Evolutionary conservation across 2,113 vertebrate species (phyloP).

Genomic region (Numida meleagris): DNA sequence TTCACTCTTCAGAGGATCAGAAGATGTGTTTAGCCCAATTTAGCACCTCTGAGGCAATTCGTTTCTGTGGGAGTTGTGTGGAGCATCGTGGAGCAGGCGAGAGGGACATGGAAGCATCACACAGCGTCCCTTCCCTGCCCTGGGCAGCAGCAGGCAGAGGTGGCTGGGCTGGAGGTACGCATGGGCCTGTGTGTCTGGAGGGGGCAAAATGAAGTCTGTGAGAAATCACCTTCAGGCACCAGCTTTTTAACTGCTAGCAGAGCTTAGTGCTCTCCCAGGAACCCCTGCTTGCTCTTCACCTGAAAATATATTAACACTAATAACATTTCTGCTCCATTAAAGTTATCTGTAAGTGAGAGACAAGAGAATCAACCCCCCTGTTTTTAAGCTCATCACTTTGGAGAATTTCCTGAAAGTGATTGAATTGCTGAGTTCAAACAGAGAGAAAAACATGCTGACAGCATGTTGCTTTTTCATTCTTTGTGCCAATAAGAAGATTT

Average conservation of each 20-base stretch:
- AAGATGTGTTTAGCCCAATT: not conserved
- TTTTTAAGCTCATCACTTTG: conserved; percentile 4
- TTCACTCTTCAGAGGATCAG: not conserved
- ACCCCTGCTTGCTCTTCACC: not conserved
- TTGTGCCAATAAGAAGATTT: conserved; percentile 9
- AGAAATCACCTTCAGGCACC: not conserved
- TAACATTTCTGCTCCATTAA: not conserved
- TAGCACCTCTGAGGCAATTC: accelerated
- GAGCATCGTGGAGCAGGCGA: not conserved
- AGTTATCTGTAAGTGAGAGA: conserved; percentile 27
- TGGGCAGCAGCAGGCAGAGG: not conserved
- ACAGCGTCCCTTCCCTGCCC: not conserved
- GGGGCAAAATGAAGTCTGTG: not conserved
- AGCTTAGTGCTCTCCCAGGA: not conserved
- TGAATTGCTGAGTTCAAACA: conserved; percentile 14
- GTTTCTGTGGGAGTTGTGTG: not conserved
- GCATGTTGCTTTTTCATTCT: conserved; percentile 1
- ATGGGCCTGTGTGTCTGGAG: not conserved
- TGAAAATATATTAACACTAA: not conserved
- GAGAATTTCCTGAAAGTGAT: conserved; percentile 12
- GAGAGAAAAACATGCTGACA: conserved; percentile 22
- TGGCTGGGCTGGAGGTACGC: accelerated
- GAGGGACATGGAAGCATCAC: not conserved
- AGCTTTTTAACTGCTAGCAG: not conserved
- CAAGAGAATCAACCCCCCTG: not conserved